Evolutionary conservation across 2,888 invertebrate genomes (phyloP), one percentile per base, ranked within the genome.

Genomic region (Tiphia femorata): DNA sequence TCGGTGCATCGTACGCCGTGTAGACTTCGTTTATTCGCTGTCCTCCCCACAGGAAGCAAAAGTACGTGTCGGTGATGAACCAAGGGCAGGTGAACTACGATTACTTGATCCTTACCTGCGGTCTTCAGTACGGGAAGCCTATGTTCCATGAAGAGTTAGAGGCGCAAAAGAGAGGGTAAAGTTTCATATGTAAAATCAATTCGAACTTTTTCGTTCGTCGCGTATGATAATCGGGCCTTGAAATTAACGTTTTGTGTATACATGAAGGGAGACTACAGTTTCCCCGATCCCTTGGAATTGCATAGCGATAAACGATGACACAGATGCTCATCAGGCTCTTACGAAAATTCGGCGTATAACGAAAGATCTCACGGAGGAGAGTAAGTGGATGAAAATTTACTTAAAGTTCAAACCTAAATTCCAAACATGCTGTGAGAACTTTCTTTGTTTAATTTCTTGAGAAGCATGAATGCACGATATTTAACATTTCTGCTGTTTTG

Each of bases 301-400:
- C 10, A 89, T 90, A 64, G 82, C 88, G 1, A 78, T 91, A 16
- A 91, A 91, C 75, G 84, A 86, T 12, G 84, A 86, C 14, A 60
- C 76, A 0, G 89, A 90, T 49, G 90, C 88, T 0, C 56, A 58
- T 1, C 33, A 48, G 6, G 78, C 79, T 6, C 43, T 84, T 2
- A 64, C 69, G 33, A 76, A 73, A 52, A 60, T 82, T 14, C 57
- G 49, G 20, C 38, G 42, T 21, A 42, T 73, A 48, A 77, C 75
- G 3, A 51, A 57, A 2, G 38, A 70, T 44, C 58, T 72, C 3
- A 33, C 58, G 4, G 38, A 44, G 0, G 43, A 64, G 57, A 74
- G 76, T 76, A 23, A 59, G 64, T 35, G 1, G n/a, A n/a, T n/a
- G n/a, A n/a, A n/a, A n/a, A n/a, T n/a, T n/a, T n/a, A n/a, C n/a